Evolutionary conservation across 2,888 invertebrate species (phyloP).

Genomic region (Nipponacmea schrenckii): DNA sequence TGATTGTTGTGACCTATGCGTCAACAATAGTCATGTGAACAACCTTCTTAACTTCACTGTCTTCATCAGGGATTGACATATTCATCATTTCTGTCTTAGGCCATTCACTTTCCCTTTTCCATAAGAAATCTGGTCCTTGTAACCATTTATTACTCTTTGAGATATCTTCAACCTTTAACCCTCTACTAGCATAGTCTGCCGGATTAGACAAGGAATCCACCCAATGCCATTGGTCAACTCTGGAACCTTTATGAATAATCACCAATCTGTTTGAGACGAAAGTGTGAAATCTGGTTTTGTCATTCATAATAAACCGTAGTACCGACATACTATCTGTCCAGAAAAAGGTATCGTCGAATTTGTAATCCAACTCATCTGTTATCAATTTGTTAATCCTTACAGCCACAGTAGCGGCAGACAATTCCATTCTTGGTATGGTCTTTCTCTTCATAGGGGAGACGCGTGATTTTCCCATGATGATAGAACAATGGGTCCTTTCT

Average conservation of each 20-base stretch:
- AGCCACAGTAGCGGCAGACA: conserved; percentile 12
- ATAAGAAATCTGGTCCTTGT: conserved; percentile 9
- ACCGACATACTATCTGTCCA: conserved; percentile 30
- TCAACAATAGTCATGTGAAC: background rate
- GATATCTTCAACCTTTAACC: conserved; percentile 3
- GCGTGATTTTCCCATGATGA: conserved; percentile 25
- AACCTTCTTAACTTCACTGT: conserved; percentile 12
- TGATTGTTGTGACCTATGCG: background rate
- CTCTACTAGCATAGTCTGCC: conserved; percentile 16
- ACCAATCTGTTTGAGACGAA: conserved; percentile 16
- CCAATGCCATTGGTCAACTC: background rate
- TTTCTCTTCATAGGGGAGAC: conserved; percentile 24
- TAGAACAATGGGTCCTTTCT: conserved; percentile 24
- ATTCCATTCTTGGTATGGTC: conserved; percentile 24
- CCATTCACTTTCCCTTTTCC: background rate
- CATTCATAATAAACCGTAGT: conserved; percentile 7
- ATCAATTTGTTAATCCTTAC: conserved; percentile 23
- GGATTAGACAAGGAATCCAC: conserved; percentile 10
- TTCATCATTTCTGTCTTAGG: background rate
- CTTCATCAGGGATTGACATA: background rate
- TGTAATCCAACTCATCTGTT: conserved; percentile 19
- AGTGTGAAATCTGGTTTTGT: conserved; percentile 12
- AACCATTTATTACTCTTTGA: conserved; percentile 9
- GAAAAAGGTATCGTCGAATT: conserved; percentile 13
- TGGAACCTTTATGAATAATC: conserved; percentile 10